Conservation (phyloP, 2,888 invertebrate species). For the Ormyrus pomaceus region DNA sequence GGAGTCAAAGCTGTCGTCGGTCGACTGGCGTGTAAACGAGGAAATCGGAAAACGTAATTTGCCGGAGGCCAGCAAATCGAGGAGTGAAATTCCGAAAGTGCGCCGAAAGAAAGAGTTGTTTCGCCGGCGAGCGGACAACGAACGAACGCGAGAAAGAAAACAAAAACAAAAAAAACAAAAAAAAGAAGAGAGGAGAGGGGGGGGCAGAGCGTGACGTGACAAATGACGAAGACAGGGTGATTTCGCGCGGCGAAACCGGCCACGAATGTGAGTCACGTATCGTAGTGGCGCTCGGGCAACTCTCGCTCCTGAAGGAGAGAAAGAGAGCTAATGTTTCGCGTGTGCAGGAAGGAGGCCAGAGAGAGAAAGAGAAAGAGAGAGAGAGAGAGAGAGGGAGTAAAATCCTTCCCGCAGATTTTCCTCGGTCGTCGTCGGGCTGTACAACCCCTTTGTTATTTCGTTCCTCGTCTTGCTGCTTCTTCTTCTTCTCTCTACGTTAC, state of each 20-base stretch:
- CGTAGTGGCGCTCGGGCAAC: slow-evolving; percentile 39
- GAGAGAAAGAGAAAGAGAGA: neutral
- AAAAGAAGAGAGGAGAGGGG: too few species aligned
- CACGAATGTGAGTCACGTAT: slow-evolving; percentile 56
- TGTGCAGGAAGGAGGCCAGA: neutral
- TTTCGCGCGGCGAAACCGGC: slow-evolving; percentile 43
- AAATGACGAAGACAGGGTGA: slow-evolving; percentile 54
- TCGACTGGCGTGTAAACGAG: slow-evolving; percentile 16
- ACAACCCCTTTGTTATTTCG: slow-evolving; percentile 27
- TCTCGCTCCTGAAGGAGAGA: slow-evolving; percentile 35
- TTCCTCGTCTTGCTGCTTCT: slow-evolving; percentile 13
- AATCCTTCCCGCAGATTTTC: slow-evolving; percentile 49
- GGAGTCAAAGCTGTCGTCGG: too few species aligned
- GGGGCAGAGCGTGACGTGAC: slow-evolving; percentile 41
- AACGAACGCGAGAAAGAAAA: neutral
- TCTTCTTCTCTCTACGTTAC: slow-evolving; percentile 2
- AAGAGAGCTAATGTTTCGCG: slow-evolving; percentile 1
- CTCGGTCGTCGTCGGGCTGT: neutral
- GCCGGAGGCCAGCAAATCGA: slow-evolving; percentile 35
- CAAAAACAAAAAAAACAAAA: too few species aligned
- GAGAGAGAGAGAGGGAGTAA: slow-evolving; percentile 21
- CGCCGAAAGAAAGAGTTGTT: slow-evolving; percentile 23
- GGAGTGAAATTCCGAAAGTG: slow-evolving; percentile 45
- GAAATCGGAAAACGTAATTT: slow-evolving; percentile 50
- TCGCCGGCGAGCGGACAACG: neutral